Conservation (phyloP, 2,797 vertebrate genomes). For the Siniperca undulata region DNA sequence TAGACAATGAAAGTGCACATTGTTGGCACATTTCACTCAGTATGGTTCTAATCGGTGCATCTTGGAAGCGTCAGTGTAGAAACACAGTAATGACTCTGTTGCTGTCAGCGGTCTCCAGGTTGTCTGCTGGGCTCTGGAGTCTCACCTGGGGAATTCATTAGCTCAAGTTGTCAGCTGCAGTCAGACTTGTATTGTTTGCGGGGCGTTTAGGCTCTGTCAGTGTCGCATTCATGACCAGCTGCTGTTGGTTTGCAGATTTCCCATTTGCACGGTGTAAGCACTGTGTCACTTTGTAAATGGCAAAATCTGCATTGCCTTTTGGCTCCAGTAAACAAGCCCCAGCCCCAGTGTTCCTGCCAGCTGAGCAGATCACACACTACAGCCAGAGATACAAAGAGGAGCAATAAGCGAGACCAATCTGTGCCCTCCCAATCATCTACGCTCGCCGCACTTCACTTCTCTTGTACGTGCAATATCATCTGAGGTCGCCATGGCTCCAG, state of each 20-base stretch:
- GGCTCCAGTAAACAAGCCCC: conserved; percentile 67
- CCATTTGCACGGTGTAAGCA: conserved; percentile 66
- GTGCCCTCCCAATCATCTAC: conserved; percentile 62
- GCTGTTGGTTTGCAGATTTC: conserved; percentile 74
- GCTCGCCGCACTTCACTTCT: conserved; percentile 58
- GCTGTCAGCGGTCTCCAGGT: conserved; percentile 56
- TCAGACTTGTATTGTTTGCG: conserved; percentile 56
- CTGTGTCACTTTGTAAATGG: conserved; percentile 74
- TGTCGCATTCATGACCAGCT: conserved; percentile 76
- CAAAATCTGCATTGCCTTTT: conserved; percentile 77
- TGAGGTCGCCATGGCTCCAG: conserved; percentile 45
- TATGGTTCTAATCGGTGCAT: conserved; percentile 47
- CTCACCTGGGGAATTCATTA: conserved; percentile 73
- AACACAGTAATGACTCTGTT: conserved; percentile 43
- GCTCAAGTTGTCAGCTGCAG: conserved; percentile 50
- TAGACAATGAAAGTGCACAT: conserved; percentile 16
- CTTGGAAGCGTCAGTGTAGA: conserved; percentile 27
- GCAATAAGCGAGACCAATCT: conserved; percentile 66
- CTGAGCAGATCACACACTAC: conserved; percentile 47
- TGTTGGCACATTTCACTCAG: conserved; percentile 43
- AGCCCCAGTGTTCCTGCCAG: conserved; percentile 50
- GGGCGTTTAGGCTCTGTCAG: conserved; percentile 62
- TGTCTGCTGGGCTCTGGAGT: conserved; percentile 36
- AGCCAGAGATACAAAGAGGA: conserved; percentile 63
- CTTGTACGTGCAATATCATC: conserved; percentile 54